Evolutionary conservation across 2,113 vertebrate species (phyloP).

Genomic region (Macaca fascicularis): T2T-MFA8v1.1 NC_088380.1:105592501-105593000

Average conservation of each 20-base stretch:
- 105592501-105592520: not conserved
- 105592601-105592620: rapidly evolving
- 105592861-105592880: not conserved
- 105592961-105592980: not conserved
- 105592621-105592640: not conserved
- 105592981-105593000: not conserved
- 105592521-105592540: not conserved
- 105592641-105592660: not conserved
- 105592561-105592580: not conserved
- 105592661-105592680: not conserved
- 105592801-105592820: not conserved
- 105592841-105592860: not conserved
- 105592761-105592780: not conserved
- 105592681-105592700: not conserved
- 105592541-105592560: not conserved
- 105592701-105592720: not conserved
- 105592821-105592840: not conserved
- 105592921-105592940: not conserved
- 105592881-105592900: not conserved
- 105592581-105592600: not conserved
- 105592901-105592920: not conserved
- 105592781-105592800: not conserved
- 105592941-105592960: not conserved
- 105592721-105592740: not conserved
- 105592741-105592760: not conserved